Percentiles rank a stretch among this genome's conserved stretches.
These are phyloP conservation scores for Cyprinus carpio DNA, from an alignment of 2,113 vertebrate species.

Conservation along the genomic window DNA sequence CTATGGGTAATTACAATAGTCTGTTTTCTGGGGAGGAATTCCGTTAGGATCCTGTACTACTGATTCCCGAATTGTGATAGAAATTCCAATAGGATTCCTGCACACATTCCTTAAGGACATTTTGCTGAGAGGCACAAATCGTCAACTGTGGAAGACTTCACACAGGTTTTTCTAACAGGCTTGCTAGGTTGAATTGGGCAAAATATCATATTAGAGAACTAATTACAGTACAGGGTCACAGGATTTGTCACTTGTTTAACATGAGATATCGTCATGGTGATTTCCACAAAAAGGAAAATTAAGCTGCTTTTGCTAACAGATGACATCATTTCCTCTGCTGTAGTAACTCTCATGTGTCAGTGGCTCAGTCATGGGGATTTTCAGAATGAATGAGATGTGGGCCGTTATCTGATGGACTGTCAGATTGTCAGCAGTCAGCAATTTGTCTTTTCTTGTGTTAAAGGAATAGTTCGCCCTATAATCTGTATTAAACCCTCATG, in stretches of 20 bases:
- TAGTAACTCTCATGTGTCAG: slow-evolving; percentile 26
- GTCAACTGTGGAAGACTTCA: not conserved
- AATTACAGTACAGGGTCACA: not conserved
- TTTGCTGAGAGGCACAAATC: not conserved
- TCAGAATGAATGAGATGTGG: slow-evolving; percentile 7
- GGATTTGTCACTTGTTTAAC: not conserved
- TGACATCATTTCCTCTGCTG: slow-evolving; percentile 38
- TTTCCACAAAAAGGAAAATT: too few species aligned
- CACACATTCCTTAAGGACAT: not conserved
- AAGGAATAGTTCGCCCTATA: not conserved
- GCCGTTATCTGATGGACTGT: slow-evolving; percentile 23
- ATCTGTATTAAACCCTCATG: not conserved
- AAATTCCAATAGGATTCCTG: not conserved
- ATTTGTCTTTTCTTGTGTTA: slow-evolving; percentile 18
- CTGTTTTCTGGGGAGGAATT: not conserved
- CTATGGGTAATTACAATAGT: not conserved
- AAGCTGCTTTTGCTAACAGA: not conserved
- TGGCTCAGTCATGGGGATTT: slow-evolving; percentile 24
- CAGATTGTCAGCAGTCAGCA: slow-evolving; percentile 27
- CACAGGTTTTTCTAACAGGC: not conserved
- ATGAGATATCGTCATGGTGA: too few species aligned
- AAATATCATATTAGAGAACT: not conserved
- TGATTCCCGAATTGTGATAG: too few species aligned
- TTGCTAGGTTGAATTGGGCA: not conserved
- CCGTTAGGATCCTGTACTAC: not conserved